phyloP scores from a whole-genome alignment of 92 coral and sea anemone genomes.

The Desmophyllum pertusum region DNA sequence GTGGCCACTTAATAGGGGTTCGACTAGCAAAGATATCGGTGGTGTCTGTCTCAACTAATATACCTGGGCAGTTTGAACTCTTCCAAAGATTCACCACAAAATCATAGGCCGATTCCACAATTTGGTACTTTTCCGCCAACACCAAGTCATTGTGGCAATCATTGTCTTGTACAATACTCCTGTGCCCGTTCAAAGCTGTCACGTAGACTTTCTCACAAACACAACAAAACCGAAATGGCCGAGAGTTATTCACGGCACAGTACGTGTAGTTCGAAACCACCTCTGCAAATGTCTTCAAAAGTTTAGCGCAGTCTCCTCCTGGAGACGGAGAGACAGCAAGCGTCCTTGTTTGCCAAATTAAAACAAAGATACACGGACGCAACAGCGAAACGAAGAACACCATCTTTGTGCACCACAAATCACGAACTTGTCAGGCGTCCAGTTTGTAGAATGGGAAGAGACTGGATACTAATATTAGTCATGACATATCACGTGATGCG shows the following conservation, averaged over 20 bases:
- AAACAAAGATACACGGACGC: neutral
- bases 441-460: neutral
- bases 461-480: neutral
- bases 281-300: conserved; percentile 46
- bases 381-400: too few species aligned
- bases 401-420: neutral
- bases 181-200: conserved; percentile 12
- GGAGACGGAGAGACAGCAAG: neutral
- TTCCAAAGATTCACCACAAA: conserved; percentile 62
- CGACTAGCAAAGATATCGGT: too few species aligned
- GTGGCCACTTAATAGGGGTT: too few species aligned
- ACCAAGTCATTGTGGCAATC: conserved; percentile 28
- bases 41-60: neutral
- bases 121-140: conserved; percentile 61
- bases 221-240: conserved; percentile 72
- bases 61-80: conserved; percentile 62
- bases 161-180: neutral
- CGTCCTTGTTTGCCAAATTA: conserved; percentile 8
- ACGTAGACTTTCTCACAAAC: conserved; percentile 40
- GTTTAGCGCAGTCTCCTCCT: neutral
- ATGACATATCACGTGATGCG: neutral
- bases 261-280: conserved; percentile 61
- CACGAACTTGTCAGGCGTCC: neutral
- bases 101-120: conserved; percentile 50
- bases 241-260: conserved; percentile 64